Conservation (phyloP, 2,113 vertebrate genomes). For the Elephas maximus region DNA sequence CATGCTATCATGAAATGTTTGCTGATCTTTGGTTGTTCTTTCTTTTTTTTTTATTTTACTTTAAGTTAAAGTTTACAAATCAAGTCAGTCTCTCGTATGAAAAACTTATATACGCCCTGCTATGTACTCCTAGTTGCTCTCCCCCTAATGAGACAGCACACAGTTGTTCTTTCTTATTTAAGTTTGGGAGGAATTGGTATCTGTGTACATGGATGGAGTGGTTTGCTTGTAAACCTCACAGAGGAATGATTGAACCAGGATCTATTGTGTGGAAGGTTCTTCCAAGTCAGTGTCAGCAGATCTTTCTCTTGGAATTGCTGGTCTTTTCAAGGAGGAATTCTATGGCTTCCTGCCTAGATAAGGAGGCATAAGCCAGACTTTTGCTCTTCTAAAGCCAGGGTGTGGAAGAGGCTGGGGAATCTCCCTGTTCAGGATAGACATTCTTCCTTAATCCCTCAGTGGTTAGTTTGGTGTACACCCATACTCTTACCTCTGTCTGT, state of each 20-base stretch:
- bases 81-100: too few relatives aligned
- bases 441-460: neutral
- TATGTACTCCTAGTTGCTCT: too few relatives aligned
- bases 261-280: neutral
- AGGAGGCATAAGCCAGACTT: neutral
- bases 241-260: neutral
- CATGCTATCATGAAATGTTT: neutral
- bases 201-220: neutral
- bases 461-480: neutral
- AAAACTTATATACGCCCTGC: too few relatives aligned
- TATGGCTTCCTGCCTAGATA: neutral
- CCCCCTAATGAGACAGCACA: too few relatives aligned
- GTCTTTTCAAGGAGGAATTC: neutral
- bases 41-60: neutral
- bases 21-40: neutral
- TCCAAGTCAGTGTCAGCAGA: neutral
- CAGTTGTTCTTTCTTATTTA: neutral
- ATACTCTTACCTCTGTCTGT: neutral
- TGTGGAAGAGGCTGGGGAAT: neutral
- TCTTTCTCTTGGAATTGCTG: neutral
- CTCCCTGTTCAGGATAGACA: neutral
- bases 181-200: constrained; percentile 21
- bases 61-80: too few relatives aligned
- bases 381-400: neutral
- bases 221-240: neutral